A percentile compares a stretch with the other conserved stretches of the same genome.
phyloP scores from a whole-genome alignment of 1,140 invertebrate species.

The Fopius arisanus region DNA sequence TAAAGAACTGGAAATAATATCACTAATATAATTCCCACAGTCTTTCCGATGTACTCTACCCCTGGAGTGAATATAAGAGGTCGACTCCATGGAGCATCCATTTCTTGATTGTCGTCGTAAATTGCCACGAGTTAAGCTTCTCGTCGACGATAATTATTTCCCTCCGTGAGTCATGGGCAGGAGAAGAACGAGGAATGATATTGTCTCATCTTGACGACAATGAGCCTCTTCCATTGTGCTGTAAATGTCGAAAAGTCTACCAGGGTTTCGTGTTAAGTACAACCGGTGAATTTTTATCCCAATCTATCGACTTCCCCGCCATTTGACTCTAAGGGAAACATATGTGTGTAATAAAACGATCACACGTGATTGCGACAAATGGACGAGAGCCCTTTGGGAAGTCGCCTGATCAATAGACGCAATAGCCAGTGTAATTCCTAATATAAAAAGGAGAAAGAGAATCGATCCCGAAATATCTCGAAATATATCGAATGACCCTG shows the following conservation, averaged over 20 bases:
- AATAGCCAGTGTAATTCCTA: too few relatives aligned
- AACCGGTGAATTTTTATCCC: not conserved
- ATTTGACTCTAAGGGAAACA: not conserved
- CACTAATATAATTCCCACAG: slow-evolving; percentile 2
- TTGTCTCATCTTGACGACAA: slow-evolving; percentile 10
- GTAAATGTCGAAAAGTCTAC: not conserved
- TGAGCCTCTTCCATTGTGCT: slow-evolving; percentile 2
- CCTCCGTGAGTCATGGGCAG: slow-evolving; percentile 23
- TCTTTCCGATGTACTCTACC: slow-evolving; percentile 7
- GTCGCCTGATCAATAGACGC: not conserved
- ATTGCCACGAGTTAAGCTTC: slow-evolving; percentile 30
- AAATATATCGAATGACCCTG: too few relatives aligned
- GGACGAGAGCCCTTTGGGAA: not conserved
- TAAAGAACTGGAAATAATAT: too few relatives aligned
- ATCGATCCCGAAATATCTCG: too few relatives aligned
- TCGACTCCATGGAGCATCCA: not conserved
- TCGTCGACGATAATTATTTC: slow-evolving; percentile 27
- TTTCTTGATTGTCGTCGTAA: slow-evolving; percentile 20
- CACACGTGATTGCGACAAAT: slow-evolving; percentile 1
- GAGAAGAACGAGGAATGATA: slow-evolving; percentile 9
- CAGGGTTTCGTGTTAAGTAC: not conserved
- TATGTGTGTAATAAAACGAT: not conserved
- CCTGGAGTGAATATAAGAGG: not conserved
- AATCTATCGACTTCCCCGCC: not conserved
- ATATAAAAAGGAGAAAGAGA: too few relatives aligned